Base-by-base conservation (phyloP, 2,888 invertebrate genomes). In the Tenthredo notha region DNA sequence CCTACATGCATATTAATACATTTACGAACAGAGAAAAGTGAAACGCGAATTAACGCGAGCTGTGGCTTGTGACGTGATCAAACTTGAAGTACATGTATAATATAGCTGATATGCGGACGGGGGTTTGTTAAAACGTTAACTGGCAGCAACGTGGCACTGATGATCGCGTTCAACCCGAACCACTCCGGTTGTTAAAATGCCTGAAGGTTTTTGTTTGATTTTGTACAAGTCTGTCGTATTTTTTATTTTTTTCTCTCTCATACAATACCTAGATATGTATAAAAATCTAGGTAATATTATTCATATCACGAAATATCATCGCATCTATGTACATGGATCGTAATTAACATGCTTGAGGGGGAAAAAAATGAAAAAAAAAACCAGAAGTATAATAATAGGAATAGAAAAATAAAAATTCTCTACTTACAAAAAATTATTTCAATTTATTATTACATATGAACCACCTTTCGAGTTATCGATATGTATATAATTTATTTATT, bases 61-160 rank as follows among this genome's bases (percentile, higher is more conserved):
- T 29, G 77, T 29, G 77, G 77, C 47, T 77, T 50, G 77, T 77
- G 77, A 77, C 77, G 77, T 77, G 77, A 77, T 77, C 77, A 54
- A 77, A 77, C 77, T 77, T 77, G 77, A 77, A 77, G 77, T 77
- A 77, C 77, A 40, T 47, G 77, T 77, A 77, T 77, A 47, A 74
- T 43, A 47, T 43, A 74, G 40, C 10, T 43, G 40, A 77, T 54
- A 77, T 50, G 29, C 54, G 18, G 40, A 29, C 75, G 61, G 80
- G 61, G 80, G 80, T 61, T 61, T 40, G 80, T 80, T 80, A 80
- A 80, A 80, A 80, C 40, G 80, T 80, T 80, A 40, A 80, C 61
- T 80, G 80, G 80, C 80, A 80, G 80, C 61, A 80, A 12, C 58
- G 80, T 58, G 78, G 58, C 78, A 61, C 78, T 37, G 78, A 77